A percentile compares a stretch with the other conserved stretches of the same genome.
phyloP scores from a whole-genome alignment of 2,797 vertebrate genomes.

The Poecile montanus region DNA sequence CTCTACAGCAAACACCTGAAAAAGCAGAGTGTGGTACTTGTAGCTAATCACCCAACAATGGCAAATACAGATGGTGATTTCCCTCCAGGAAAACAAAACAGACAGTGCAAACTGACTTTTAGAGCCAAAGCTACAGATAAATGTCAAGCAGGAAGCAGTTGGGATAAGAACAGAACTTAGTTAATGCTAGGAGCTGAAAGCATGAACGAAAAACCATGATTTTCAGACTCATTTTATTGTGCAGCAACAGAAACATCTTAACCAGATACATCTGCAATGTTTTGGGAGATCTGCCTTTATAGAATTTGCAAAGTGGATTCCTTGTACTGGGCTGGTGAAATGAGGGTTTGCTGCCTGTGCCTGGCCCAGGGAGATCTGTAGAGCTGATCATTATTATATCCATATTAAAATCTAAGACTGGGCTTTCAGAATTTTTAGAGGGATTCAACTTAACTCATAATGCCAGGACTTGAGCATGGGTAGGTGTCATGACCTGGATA shows the following conservation, averaged over 20 bases:
- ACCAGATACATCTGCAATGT: neutral
- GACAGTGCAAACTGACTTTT: neutral
- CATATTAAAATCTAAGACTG: neutral
- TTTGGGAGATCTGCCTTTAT: neutral
- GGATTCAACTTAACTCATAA: neutral
- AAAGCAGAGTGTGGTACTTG: neutral
- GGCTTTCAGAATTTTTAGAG: neutral
- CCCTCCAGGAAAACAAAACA: slow-evolving; percentile 8
- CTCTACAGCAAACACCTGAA: neutral
- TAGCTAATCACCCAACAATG: neutral
- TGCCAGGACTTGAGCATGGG: neutral
- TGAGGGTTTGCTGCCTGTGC: neutral
- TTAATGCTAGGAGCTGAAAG: neutral
- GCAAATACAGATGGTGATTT: slow-evolving; percentile 25
- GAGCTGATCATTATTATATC: neutral
- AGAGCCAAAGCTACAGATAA: neutral
- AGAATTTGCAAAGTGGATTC: neutral
- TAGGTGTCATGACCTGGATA: neutral
- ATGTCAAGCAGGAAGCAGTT: neutral
- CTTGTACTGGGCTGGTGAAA: neutral
- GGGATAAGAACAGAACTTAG: neutral
- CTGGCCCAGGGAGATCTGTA: neutral
- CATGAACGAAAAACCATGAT: neutral
- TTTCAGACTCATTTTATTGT: neutral
- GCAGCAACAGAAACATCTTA: neutral